phyloP scores from a whole-genome alignment of 2,113 vertebrate genomes.

The Hippotragus niger region DNA sequence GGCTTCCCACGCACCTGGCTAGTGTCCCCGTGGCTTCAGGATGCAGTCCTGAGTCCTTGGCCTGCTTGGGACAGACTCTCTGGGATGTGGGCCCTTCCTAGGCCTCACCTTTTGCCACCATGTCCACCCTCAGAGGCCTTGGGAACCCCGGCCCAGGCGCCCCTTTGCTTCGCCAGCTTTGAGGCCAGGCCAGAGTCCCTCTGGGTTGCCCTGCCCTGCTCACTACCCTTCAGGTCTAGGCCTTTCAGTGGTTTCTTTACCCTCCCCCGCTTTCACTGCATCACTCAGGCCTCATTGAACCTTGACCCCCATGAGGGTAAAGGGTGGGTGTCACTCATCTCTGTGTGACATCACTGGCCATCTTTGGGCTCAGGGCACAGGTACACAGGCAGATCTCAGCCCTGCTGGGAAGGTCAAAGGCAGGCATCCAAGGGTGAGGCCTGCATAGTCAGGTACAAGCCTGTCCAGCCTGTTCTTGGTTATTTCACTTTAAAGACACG shows the following conservation, averaged over 20 bases:
- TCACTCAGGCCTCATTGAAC: background rate
- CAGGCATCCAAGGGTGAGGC: background rate
- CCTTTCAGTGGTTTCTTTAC: background rate
- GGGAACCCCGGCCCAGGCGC: background rate
- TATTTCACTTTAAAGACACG: background rate
- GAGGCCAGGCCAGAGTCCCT: background rate
- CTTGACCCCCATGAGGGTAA: background rate
- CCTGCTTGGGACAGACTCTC: background rate
- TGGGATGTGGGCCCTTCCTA: background rate
- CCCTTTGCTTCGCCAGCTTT: background rate
- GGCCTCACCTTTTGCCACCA: background rate
- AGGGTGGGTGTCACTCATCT: background rate
- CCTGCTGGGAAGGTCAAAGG: background rate
- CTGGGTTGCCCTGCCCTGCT: background rate
- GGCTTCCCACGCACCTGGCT: background rate
- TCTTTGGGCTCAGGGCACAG: background rate
- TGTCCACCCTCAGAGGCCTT: background rate
- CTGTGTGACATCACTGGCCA: background rate
- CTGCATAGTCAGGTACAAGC: background rate
- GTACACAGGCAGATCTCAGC: background rate
- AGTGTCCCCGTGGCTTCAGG: background rate
- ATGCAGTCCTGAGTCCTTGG: background rate
- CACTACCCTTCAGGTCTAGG: background rate
- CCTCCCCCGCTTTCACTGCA: background rate
- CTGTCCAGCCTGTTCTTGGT: background rate